Conservation (phyloP, 2,797 vertebrate genomes). For the Moxostoma hubbsi region DNA sequence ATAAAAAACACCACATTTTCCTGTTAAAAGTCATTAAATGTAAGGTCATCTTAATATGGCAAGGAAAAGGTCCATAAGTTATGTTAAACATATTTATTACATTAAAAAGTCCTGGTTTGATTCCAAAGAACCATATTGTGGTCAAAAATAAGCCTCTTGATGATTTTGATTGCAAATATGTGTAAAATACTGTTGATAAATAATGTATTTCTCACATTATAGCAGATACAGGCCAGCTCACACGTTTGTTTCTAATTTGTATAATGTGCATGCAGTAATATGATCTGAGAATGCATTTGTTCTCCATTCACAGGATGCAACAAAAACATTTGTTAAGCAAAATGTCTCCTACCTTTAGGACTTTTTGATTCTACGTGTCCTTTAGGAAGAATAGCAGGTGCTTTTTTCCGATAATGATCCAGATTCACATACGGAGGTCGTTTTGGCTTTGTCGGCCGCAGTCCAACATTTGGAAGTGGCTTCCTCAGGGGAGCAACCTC, state of each 20-base stretch:
- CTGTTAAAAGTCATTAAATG: background rate
- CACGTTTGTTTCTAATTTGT: background rate
- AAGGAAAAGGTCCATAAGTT: too few species aligned
- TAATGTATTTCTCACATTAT: background rate
- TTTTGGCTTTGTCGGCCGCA: conserved; percentile 75
- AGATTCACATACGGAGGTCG: conserved; percentile 77
- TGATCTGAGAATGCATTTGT: background rate
- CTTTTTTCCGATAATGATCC: conserved; percentile 62
- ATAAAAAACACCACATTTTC: background rate
- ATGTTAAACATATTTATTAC: too few species aligned
- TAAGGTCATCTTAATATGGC: too few species aligned
- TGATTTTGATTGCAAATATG: background rate
- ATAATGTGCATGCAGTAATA: background rate
- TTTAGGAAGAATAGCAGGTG: conserved; percentile 7
- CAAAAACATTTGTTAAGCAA: background rate
- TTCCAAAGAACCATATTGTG: background rate
- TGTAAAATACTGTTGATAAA: background rate
- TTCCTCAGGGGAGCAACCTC: conserved; percentile 75
- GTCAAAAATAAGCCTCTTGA: background rate
- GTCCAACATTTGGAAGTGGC: conserved; percentile 71
- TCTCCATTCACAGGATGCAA: background rate
- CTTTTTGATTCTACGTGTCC: conserved; percentile 26
- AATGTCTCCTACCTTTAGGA: conserved; percentile 61
- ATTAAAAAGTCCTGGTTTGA: background rate
- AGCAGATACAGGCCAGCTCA: background rate